phyloP scores from a whole-genome alignment of 1,140 invertebrate genomes.

The Temnothorax curvispinosus region DNA sequence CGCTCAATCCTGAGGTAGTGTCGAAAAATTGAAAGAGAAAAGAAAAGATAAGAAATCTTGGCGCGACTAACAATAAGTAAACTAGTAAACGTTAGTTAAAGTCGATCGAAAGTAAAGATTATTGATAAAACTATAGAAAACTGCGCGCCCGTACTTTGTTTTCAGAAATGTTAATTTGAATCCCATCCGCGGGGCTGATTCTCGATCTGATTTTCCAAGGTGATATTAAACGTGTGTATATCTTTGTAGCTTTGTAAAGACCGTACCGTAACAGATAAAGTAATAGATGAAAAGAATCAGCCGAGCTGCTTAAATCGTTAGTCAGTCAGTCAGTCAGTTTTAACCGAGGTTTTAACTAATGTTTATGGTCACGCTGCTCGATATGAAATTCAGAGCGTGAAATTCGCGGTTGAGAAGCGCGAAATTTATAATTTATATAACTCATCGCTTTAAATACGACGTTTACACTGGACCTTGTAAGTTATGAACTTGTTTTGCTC shows the following conservation, averaged over 20 bases:
- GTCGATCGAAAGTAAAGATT: background rate
- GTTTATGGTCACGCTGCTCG: background rate
- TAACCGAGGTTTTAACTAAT: background rate
- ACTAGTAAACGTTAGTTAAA: background rate
- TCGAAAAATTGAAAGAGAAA: background rate
- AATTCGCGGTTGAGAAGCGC: background rate
- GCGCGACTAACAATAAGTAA: background rate
- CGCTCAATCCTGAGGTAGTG: conserved; percentile 57
- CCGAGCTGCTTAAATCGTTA: background rate
- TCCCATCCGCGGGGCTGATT: background rate
- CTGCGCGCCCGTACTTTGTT: background rate
- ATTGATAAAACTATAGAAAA: background rate
- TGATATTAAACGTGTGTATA: background rate
- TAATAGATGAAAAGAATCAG: too few relatives aligned
- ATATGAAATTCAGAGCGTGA: background rate
- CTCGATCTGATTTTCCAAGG: background rate
- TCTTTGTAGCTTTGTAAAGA: too few relatives aligned
- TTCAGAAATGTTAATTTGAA: background rate
- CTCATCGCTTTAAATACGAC: background rate
- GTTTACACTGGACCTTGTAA: background rate
- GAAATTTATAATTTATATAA: conserved; percentile 18
- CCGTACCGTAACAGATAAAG: too few relatives aligned
- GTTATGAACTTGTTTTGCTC: background rate
- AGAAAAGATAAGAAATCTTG: background rate
- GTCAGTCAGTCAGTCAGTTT: too few relatives aligned